Conservation (phyloP, 2,797 vertebrate genomes). For the Xiphophorus birchmanni region DNA sequence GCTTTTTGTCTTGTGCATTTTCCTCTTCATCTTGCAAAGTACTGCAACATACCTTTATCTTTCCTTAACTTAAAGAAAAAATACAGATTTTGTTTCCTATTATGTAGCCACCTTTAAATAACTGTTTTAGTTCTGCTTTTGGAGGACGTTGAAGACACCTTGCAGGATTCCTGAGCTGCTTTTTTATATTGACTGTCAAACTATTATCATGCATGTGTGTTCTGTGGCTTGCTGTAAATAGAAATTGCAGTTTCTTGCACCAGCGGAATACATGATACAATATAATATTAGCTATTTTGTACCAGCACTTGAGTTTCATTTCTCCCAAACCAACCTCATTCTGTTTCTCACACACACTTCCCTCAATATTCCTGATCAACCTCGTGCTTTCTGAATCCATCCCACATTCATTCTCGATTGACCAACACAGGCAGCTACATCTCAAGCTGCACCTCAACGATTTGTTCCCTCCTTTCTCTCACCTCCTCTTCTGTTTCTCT, state of each 20-base stretch:
- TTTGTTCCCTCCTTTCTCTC: slow-evolving; percentile 8
- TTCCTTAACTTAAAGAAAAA: slow-evolving; percentile 1
- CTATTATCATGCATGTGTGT: slow-evolving; percentile 19
- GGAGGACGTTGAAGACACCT: slow-evolving; percentile 11
- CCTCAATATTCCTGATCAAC: not conserved
- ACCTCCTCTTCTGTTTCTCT: slow-evolving; percentile 7
- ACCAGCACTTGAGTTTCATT: slow-evolving; percentile 30
- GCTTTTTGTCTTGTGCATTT: slow-evolving; percentile 11
- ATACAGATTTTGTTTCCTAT: slow-evolving; percentile 7
- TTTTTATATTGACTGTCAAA: slow-evolving; percentile 18
- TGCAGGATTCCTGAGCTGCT: not conserved
- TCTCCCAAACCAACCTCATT: slow-evolving; percentile 17
- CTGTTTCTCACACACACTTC: slow-evolving; percentile 12
- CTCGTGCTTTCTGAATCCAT: slow-evolving; percentile 11
- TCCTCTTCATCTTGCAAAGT: slow-evolving; percentile 22
- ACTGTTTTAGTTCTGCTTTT: slow-evolving; percentile 9
- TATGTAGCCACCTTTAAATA: not conserved
- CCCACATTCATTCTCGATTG: slow-evolving; percentile 11
- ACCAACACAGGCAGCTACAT: slow-evolving; percentile 32
- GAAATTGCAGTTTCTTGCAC: slow-evolving; percentile 35
- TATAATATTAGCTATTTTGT: slow-evolving; percentile 31
- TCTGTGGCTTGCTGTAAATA: slow-evolving; percentile 29
- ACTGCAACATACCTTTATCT: not conserved
- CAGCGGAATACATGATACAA: slow-evolving; percentile 31
- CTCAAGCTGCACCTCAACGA: slow-evolving; percentile 8